Base-by-base conservation (phyloP, 2,888 invertebrate species). In the Andrena flavipes region DNA sequence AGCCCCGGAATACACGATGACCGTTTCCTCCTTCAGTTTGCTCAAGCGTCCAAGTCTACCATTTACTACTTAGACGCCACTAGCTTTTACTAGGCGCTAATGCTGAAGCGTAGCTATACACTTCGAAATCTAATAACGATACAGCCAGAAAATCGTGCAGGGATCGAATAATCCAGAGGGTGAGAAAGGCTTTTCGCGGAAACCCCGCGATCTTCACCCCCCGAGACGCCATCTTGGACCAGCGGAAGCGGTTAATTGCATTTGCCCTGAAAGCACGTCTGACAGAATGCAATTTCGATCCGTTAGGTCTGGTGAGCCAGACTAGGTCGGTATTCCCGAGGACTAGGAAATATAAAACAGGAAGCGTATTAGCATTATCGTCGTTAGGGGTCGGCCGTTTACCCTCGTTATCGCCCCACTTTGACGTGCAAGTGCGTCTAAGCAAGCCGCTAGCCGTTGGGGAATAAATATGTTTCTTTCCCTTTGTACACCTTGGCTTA, bases 271-370 rank as follows among this genome's bases (percentile, higher is more conserved):
- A 68, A 80, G 81, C 84, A 84, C 82, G 88, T 84, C 84, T 80
- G 80, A 71, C 77, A 72, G 84, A 88, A 88, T 86, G 87, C 84
- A 88, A 88, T 88, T 88, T 84, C 88, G 86, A 79, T 84, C 76
- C 75, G 80, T 76, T 60, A 65, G 83, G 30, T 63, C 74, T 56
- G 67, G 16, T 29, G 64, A 80, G n/a, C 63, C n/a, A 16, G 73
- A 4, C 30, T 35, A 23, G 33, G 33, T 26, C 65, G 59, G 68
- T 42, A 42, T 72, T 82, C 73, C 26, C 8, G 49, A 26, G 35
- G 8, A 16, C 35, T 29, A 26, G 73, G 35, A 79, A 75, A 74
- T 78, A 82, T 80, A 80, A 76, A 82, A 75, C 64, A 29, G 49
- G 67, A 69, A 75, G 64, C 70, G 73, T 79, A 78, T 83, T 74